A percentile compares a stretch with the other conserved stretches of the same genome.
phyloP scores from a whole-genome alignment of 2,888 invertebrate genomes.

The Philereme vetulata region DNA sequence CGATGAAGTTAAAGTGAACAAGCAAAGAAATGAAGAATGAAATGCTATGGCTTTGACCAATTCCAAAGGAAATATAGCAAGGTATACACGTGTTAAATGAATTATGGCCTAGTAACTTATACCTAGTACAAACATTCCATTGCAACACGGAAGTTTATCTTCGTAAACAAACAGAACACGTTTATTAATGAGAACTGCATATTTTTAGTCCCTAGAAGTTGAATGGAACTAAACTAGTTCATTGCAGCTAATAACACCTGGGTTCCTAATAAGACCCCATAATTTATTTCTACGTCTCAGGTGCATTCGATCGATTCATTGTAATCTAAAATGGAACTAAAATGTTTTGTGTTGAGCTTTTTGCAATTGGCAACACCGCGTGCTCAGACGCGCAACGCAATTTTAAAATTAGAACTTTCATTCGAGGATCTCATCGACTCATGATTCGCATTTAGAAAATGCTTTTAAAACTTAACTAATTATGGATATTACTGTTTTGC shows the following conservation, averaged over 20 bases:
- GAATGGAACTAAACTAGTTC: constrained; percentile 10
- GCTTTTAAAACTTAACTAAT: too few species aligned
- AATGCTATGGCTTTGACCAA: background rate
- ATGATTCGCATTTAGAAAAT: constrained; percentile 33
- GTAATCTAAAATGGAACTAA: constrained; percentile 13
- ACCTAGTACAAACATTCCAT: constrained; percentile 22
- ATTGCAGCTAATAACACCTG: background rate
- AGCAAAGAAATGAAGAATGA: too few species aligned
- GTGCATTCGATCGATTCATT: constrained; percentile 15
- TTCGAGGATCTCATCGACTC: constrained; percentile 28
- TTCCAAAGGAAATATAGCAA: background rate
- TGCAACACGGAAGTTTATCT: constrained; percentile 35
- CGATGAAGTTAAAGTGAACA: too few species aligned
- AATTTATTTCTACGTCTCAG: background rate
- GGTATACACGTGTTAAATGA: constrained; percentile 28
- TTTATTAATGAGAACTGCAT: constrained; percentile 33
- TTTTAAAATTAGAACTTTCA: constrained; percentile 37
- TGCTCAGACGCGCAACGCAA: constrained; percentile 36
- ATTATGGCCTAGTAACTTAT: constrained; percentile 29
- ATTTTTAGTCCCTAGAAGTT: constrained; percentile 17
- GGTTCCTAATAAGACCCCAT: background rate
- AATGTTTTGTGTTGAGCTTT: constrained; percentile 25
- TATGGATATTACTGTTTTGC: too few species aligned
- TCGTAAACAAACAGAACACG: constrained; percentile 34
- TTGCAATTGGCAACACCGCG: constrained; percentile 39